Conservation (phyloP, 2,888 invertebrate species). For the Chrysopilus asiliformis region DNA sequence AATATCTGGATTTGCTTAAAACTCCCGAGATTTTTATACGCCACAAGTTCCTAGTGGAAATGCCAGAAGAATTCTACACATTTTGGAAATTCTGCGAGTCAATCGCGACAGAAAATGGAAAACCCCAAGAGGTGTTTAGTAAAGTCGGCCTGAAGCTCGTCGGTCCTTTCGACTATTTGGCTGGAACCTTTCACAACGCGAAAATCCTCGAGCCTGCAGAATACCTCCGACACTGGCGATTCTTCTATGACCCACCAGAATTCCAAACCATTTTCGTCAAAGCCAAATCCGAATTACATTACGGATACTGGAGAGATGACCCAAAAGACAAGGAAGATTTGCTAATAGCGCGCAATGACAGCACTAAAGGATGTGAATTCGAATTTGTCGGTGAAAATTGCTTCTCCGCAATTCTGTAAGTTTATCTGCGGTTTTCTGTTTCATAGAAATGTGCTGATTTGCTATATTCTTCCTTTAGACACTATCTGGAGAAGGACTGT, state of each 20-base stretch:
- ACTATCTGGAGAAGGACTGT: conserved; percentile 29
- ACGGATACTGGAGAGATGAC: conserved; percentile 82
- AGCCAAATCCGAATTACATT: conserved; percentile 59
- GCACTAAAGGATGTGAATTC: conserved; percentile 53
- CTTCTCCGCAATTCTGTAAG: conserved; percentile 26
- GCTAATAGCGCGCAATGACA: conserved; percentile 58
- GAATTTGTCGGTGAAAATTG: conserved; percentile 46
- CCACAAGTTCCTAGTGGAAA: conserved; percentile 64
- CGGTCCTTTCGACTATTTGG: conserved; percentile 77
- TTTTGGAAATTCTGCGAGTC: conserved; percentile 65
- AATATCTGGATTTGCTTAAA: conserved; percentile 36
- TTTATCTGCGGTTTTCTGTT: conserved; percentile 5
- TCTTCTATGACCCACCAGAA: conserved; percentile 89
- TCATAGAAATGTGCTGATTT: not conserved
- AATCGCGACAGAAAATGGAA: conserved; percentile 37
- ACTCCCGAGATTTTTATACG: conserved; percentile 46
- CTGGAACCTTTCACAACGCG: conserved; percentile 43
- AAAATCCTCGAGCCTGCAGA: conserved; percentile 42
- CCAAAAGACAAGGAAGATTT: conserved; percentile 61
- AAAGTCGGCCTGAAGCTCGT: conserved; percentile 58
- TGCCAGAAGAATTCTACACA: conserved; percentile 81
- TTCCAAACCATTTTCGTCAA: conserved; percentile 71
- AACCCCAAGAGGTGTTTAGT: conserved; percentile 48
- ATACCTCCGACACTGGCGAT: conserved; percentile 76
- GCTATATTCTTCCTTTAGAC: conserved; percentile 10